phyloP scores from a whole-genome alignment of 2,888 invertebrate genomes.

The Serrognathus titanus region DNA sequence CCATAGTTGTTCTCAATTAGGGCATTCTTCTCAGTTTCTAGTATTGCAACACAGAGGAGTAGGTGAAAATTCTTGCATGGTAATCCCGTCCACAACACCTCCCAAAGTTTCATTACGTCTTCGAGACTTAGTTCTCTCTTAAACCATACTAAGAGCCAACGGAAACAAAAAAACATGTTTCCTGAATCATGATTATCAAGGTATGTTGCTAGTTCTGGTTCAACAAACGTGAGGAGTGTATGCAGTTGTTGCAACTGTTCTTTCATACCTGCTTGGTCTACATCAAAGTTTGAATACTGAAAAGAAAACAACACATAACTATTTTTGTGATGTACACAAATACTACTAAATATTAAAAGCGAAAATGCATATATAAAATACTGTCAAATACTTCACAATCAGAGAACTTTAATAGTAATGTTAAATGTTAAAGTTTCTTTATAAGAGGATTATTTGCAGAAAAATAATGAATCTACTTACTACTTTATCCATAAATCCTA shows the following conservation, averaged over 20 bases:
- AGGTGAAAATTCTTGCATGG: constrained; percentile 96
- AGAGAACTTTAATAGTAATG: no score
- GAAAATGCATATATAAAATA: no score
- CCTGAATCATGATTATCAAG: constrained; percentile 83
- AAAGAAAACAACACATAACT: constrained; percentile 23
- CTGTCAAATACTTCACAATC: no score
- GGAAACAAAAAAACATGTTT: constrained; percentile 98
- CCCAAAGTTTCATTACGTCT: constrained; percentile 91
- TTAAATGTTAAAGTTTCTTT: not conserved
- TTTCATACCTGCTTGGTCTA: constrained; percentile 97
- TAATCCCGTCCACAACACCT: constrained; percentile 91
- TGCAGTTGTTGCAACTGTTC: constrained; percentile 83
- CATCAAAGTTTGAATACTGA: constrained; percentile 87
- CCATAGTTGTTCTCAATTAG: constrained; percentile 92
- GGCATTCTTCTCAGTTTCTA: constrained; percentile 82
- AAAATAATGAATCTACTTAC: constrained; percentile 54
- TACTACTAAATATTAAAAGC: no score
- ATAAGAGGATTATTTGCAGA: not conserved
- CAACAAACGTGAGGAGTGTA: constrained; percentile 74
- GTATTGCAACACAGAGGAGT: constrained; percentile 87
- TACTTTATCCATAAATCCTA: constrained; percentile 94
- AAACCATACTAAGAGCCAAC: constrained; percentile 89
- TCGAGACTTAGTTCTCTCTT: constrained; percentile 88
- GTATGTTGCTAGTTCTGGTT: constrained; percentile 82
- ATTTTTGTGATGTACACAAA: not conserved